Base-by-base conservation (phyloP, 2,113 vertebrate genomes). In the Aegithalos caudatus region DNA sequence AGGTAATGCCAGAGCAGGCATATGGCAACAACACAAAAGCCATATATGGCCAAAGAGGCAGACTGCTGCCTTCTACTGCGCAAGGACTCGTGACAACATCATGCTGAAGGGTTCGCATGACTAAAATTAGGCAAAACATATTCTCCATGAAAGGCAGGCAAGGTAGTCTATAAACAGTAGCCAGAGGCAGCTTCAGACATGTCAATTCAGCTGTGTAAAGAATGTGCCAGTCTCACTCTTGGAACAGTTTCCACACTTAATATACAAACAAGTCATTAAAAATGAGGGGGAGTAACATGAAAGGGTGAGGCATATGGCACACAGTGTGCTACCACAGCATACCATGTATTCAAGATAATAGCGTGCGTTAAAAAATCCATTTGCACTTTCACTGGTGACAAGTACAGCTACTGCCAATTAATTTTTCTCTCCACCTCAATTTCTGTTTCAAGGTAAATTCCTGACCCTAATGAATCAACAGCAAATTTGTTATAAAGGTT, bases 311-410 rank as follows among this genome's bases (percentile, higher is more conserved):
- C 57, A 76, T 24, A 94, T 62, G 64, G 93, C 87, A 97, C 70
- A 86, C n/a, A 66, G 61, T 88, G 81, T 95, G 81, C 84, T 96
- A 69, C 93, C 89, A 92, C 96, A 91, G 88, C 90, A 94, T 94
- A 80, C 84, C 86, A 81, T 91, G 81, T 89, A 88, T 91, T 92
- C 88, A 71, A 95, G 92, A 94, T 89, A 95, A 94, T 69, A 93
- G 38, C 0, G 5, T 81, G 65, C 89, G 62, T 61, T 70, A 81
- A 47, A 96, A 95, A 97, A 92, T 45, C 50, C 81, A 62, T 95
- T 73, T 96, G 92, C 77, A 86, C 94, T 95, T 96, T 91, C 80
- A 74, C 71, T 90, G 85, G 74, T 92, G 87, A 95, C 93, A 96
- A 60, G 44, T n/a, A 67, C 35, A 88, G 42, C 72, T 90, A 58